A percentile compares a stretch with the other conserved stretches of the same genome.
Evolutionary conservation across 2,888 invertebrate species (phyloP).

Genomic region (Nowickia ferox): DNA sequence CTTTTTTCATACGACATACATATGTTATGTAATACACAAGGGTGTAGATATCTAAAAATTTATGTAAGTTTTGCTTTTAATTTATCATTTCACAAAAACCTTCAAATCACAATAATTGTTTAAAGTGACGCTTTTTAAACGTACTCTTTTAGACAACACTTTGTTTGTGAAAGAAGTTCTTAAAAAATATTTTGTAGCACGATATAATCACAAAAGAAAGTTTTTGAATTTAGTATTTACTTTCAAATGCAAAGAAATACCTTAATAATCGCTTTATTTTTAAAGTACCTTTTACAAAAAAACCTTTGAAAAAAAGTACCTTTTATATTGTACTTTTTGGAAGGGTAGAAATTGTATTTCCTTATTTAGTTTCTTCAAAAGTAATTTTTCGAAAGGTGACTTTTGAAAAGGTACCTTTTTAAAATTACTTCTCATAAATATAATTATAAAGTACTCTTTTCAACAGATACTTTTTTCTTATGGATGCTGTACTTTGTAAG

Average conservation of each 20-base stretch:
- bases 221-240: no score
- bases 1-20: not conserved
- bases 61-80: constrained; percentile 16
- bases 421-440: not conserved
- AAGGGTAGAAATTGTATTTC: not conserved
- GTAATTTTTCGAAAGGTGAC: not conserved
- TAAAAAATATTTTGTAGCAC: no score
- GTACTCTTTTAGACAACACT: no score
- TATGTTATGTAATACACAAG: not conserved
- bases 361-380: not conserved
- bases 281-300: not conserved
- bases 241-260: not conserved
- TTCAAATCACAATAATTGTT: not conserved
- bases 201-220: no score
- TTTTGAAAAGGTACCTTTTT: not conserved
- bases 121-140: not conserved
- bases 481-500: no score
- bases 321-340: not conserved
- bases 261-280: not conserved
- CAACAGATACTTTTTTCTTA: not conserved
- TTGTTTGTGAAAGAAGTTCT: no score
- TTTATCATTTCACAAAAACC: no score
- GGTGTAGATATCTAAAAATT: no score
- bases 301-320: not conserved
- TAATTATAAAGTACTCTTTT: not conserved